phyloP scores from a whole-genome alignment of 2,797 vertebrate genomes.

The Hypotaenidia philippensis region DNA sequence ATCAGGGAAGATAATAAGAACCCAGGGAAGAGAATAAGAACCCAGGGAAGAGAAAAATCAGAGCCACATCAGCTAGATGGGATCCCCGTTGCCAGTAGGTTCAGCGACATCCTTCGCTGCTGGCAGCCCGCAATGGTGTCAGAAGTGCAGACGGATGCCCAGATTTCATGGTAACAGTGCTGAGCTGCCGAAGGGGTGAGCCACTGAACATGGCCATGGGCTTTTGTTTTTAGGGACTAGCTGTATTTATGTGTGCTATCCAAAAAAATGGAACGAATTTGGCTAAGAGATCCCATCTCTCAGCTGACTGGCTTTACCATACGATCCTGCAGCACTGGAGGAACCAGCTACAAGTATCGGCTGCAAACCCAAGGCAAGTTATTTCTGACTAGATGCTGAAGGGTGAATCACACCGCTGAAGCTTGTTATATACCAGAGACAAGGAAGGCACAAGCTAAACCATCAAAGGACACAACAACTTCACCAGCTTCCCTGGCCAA shows the following conservation, averaged over 20 bases:
- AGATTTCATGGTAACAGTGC: background rate
- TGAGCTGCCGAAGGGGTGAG: background rate
- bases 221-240: background rate
- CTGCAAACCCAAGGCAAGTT: background rate
- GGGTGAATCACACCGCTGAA: background rate
- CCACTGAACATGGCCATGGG: fast-evolving
- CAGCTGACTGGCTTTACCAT: background rate
- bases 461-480: background rate
- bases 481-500: background rate
- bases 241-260: fast-evolving
- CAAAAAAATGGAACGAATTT: background rate
- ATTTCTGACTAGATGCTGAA: background rate
- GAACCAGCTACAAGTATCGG: fast-evolving
- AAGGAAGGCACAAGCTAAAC: background rate
- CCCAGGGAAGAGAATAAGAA: background rate
- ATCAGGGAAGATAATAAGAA: background rate
- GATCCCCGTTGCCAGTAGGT: fast-evolving
- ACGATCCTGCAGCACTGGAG: fast-evolving
- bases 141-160: background rate
- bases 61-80: background rate
- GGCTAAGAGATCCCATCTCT: background rate
- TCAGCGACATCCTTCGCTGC: background rate
- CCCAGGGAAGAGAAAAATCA: background rate
- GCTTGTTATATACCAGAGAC: background rate
- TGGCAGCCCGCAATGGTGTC: background rate